These are phyloP conservation scores for Herpetotheres cachinnans DNA, from an alignment of 2,113 vertebrate genomes.

Conservation along the genomic window DNA sequence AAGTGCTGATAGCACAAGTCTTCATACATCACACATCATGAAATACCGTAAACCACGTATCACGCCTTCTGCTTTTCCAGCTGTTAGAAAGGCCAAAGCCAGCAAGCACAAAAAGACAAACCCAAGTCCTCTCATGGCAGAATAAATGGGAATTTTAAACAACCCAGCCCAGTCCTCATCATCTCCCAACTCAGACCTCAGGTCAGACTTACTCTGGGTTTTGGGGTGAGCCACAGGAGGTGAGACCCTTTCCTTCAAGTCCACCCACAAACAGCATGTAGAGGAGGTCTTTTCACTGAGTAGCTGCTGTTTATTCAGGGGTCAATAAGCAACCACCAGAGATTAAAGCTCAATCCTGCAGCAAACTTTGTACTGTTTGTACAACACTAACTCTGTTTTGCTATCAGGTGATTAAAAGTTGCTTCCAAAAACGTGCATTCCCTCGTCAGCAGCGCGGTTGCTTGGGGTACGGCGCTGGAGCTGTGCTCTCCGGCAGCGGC, in stretches of 20 bases:
- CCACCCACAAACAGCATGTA: not conserved
- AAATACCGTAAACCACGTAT: not conserved
- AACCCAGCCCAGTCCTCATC: not conserved
- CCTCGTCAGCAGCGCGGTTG: rapidly evolving
- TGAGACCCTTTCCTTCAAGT: not conserved
- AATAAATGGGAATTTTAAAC: not conserved
- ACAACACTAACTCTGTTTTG: not conserved
- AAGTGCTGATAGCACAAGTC: not conserved
- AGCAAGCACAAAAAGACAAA: not conserved
- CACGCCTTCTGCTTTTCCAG: not conserved
- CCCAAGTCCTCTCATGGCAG: not conserved
- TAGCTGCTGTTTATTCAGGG: not conserved
- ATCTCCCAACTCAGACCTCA: not conserved
- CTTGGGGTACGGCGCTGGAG: not conserved
- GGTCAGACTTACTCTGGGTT: conserved; percentile 21
- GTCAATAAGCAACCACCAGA: conserved; percentile 31
- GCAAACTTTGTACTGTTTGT: conserved; percentile 61
- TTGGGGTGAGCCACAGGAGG: not conserved
- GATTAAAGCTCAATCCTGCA: conserved; percentile 53
- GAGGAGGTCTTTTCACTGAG: not conserved
- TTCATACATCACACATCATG: not conserved
- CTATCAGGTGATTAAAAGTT: not conserved
- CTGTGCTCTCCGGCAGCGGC: not conserved
- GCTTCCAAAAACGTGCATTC: not conserved
- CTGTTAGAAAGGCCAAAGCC: not conserved